These are phyloP conservation scores for Ageneiosus marmoratus DNA, from an alignment of 2,113 vertebrate genomes.

Conservation along the genomic window DNA sequence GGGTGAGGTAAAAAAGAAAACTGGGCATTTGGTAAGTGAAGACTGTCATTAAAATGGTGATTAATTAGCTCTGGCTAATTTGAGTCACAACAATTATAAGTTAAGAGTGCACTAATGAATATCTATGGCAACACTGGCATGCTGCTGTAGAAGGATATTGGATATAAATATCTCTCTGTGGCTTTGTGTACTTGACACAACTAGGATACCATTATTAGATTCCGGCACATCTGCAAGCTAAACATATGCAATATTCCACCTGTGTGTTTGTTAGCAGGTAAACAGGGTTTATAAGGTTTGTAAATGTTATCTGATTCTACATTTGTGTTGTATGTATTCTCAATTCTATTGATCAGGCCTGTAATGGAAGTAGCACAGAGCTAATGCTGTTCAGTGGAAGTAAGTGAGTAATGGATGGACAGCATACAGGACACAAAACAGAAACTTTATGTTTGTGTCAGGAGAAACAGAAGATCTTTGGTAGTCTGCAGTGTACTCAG, in stretches of 20 bases:
- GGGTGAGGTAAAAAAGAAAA: constrained; percentile 16
- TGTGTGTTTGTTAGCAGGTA: neutral
- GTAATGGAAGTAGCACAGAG: constrained; percentile 96
- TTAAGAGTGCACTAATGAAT: constrained; percentile 40
- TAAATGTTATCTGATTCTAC: neutral
- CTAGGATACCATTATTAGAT: neutral
- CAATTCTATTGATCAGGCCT: constrained; percentile 88
- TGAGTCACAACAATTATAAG: constrained; percentile 8
- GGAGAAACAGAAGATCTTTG: constrained; percentile 29
- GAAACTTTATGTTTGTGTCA: constrained; percentile 65
- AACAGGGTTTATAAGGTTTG: neutral
- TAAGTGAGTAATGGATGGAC: constrained; percentile 95
- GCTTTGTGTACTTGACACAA: neutral
- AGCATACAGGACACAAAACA: constrained; percentile 91
- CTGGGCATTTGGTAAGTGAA: constrained; percentile 26
- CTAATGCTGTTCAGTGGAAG: constrained; percentile 96
- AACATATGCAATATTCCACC: neutral
- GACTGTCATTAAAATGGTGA: constrained; percentile 18
- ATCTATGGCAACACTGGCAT: constrained; percentile 18
- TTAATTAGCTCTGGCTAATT: constrained; percentile 32
- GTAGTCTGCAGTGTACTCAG: neutral
- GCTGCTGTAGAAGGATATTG: neutral
- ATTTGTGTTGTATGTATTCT: neutral
- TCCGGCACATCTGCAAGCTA: neutral
- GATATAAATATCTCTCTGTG: constrained; percentile 15